Percentiles rank a stretch among this genome's conserved stretches.
Evolutionary conservation across 1,140 invertebrate genomes (phyloP).

Genomic region (Heliconius nattereri): DNA sequence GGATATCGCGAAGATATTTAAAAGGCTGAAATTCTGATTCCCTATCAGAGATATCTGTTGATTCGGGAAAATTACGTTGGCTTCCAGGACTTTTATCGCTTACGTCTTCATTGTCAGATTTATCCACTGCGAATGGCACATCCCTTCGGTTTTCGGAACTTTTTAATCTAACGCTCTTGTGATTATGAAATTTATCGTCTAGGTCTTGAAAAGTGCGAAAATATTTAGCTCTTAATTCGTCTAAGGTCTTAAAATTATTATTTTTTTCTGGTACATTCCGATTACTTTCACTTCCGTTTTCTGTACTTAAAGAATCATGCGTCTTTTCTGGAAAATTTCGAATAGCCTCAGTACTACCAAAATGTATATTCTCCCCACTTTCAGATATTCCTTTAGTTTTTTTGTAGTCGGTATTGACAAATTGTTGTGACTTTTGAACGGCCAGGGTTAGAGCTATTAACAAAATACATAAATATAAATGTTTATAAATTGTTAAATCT

Average conservation of each 20-base stretch:
- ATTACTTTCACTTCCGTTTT: background rate
- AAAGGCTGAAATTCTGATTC: background rate
- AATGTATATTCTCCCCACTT: background rate
- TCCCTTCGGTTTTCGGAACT: conserved; percentile 1
- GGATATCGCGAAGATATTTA: background rate
- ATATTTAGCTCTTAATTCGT: background rate
- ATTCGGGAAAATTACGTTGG: background rate
- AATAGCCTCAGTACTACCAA: background rate
- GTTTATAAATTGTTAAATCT: too few relatives aligned
- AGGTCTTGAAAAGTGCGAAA: background rate
- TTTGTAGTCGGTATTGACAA: background rate
- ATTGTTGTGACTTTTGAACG: too few relatives aligned
- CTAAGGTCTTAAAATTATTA: background rate
- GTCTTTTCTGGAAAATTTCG: background rate
- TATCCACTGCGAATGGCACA: background rate
- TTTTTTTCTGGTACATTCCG: background rate
- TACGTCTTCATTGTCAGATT: background rate
- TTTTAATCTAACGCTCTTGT: background rate
- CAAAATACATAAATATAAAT: too few relatives aligned
- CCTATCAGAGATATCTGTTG: background rate
- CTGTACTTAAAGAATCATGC: background rate
- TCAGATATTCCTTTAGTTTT: background rate
- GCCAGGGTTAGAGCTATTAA: too few relatives aligned
- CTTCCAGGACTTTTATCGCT: background rate
- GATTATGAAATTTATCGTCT: background rate